Percentiles rank a stretch among this genome's conserved stretches.
These are phyloP conservation scores for Apotomis turbidana DNA, from an alignment of 2,888 invertebrate species.

Conservation along the genomic window DNA sequence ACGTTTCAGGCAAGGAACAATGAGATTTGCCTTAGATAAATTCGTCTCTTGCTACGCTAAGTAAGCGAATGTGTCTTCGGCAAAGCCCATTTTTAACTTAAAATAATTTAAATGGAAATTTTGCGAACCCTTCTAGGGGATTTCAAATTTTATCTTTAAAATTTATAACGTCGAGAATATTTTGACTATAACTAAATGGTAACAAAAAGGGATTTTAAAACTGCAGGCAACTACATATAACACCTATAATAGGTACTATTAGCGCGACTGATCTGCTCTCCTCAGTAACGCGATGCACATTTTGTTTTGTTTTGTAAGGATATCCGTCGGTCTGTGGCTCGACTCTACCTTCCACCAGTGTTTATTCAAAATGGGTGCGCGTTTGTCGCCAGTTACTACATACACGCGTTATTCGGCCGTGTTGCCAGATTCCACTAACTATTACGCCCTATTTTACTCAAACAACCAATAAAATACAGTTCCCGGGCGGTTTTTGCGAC, in stretches of 20 bases:
- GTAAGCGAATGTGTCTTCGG: constrained; percentile 52
- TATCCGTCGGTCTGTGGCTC: no score
- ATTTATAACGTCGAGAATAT: constrained; percentile 13
- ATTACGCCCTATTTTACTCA: not conserved
- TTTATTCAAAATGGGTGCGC: no score
- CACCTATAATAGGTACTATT: no score
- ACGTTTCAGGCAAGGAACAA: constrained; percentile 71
- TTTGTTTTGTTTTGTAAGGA: no score
- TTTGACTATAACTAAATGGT: not conserved
- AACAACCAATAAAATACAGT: not conserved
- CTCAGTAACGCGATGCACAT: no score
- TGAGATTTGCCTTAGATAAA: constrained; percentile 76
- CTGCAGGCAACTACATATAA: no score
- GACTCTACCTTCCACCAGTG: no score
- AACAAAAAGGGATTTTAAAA: not conserved
- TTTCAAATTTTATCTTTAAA: constrained; percentile 12
- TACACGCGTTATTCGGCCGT: no score
- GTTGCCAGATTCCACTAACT: no score
- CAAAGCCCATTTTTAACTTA: constrained; percentile 25
- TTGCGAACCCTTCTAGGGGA: constrained; percentile 12
- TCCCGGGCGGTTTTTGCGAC: no score
- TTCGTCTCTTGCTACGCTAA: constrained; percentile 56
- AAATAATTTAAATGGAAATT: constrained; percentile 30
- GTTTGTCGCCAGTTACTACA: no score
- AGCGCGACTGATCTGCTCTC: no score